A percentile compares a stretch with the other conserved stretches of the same genome.
phyloP scores from a whole-genome alignment of 2,113 vertebrate species.

The Rhombomys opimus region DNA sequence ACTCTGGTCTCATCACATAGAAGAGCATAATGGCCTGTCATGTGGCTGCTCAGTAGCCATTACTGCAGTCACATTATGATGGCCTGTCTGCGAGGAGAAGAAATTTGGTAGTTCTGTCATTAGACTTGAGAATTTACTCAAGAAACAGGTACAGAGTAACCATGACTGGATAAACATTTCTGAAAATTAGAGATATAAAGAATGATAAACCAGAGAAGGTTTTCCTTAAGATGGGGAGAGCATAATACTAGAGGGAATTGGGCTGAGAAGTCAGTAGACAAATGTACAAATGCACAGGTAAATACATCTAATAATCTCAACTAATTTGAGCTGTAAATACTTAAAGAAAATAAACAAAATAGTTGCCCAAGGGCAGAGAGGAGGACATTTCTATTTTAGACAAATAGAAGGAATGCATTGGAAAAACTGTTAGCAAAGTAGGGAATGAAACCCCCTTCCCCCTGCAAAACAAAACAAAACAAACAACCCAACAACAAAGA shows the following conservation, averaged over 20 bases:
- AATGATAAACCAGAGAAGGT: not conserved
- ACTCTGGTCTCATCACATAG: not conserved
- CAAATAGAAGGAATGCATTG: not conserved
- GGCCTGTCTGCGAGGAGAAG: not conserved
- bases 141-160: not conserved
- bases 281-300: not conserved
- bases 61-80: not conserved
- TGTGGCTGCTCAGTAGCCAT: not conserved
- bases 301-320: not conserved
- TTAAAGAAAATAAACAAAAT: conserved; percentile 3
- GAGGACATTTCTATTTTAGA: not conserved
- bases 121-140: conserved; percentile 13
- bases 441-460: not conserved
- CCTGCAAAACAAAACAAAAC: not conserved
- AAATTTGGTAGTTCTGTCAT: not conserved
- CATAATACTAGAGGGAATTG: not conserved
- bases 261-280: not conserved
- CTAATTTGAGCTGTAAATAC: not conserved
- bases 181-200: not conserved
- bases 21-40: not conserved
- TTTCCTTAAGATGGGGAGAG: not conserved
- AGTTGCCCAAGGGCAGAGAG: not conserved
- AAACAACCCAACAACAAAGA: not conserved
- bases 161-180: not conserved
- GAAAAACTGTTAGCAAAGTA: not conserved